Percentiles rank a stretch among this genome's conserved stretches.
phyloP scores from a whole-genome alignment of 2,797 vertebrate species.

The Notamacropus eugenii region DNA sequence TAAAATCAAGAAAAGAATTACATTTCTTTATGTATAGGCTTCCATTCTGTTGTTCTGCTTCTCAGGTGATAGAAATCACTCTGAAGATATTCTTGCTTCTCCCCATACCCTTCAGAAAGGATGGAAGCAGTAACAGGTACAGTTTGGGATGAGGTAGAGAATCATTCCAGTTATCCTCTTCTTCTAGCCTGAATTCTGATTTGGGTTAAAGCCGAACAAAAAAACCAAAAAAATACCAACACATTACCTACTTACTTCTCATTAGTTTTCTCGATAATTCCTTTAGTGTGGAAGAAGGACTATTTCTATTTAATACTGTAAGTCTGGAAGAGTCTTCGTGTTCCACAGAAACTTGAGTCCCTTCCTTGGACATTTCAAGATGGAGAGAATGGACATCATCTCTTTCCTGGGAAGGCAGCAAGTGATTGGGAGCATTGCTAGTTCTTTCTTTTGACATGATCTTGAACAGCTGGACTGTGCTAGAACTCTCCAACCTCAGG shows the following conservation, averaged over 20 bases:
- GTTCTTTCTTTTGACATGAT: constrained; percentile 76
- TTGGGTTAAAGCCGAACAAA: neutral
- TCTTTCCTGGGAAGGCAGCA: constrained; percentile 79
- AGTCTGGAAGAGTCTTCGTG: constrained; percentile 88
- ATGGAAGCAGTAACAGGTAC: neutral
- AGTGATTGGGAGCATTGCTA: constrained; percentile 77
- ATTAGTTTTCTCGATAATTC: constrained; percentile 95
- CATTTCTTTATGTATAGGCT: neutral
- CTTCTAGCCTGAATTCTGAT: constrained; percentile 24
- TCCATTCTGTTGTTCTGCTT: neutral
- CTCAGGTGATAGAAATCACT: neutral
- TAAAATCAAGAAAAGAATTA: neutral
- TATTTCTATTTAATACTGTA: constrained; percentile 88
- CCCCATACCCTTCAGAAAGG: neutral
- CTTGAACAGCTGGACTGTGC: constrained; percentile 65
- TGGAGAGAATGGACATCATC: constrained; percentile 67
- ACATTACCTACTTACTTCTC: constrained; percentile 92
- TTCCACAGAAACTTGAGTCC: constrained; percentile 80
- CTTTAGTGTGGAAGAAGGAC: constrained; percentile 87
- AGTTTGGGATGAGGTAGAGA: neutral
- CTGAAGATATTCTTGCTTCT: neutral
- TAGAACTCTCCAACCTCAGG: constrained; percentile 78
- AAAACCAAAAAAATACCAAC: neutral
- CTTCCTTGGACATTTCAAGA: constrained; percentile 72
- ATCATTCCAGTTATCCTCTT: neutral